Evolutionary conservation across 2,797 vertebrate species (phyloP).

Genomic region (Holocentrus rufus): DNA sequence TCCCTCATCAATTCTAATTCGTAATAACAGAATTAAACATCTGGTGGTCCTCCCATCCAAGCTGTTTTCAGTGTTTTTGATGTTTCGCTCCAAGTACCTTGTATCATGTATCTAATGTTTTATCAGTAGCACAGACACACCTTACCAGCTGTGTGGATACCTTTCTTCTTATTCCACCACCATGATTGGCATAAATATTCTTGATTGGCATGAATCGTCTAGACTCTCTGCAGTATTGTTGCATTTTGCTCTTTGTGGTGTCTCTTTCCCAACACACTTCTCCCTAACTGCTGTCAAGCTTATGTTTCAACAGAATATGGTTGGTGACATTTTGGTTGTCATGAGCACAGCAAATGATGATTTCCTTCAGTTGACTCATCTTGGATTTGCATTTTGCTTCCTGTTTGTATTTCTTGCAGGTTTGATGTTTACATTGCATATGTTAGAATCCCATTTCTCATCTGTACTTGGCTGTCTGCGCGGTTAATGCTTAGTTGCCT

Average conservation of each 20-base stretch:
- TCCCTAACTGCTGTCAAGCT: background rate
- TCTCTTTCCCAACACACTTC: background rate
- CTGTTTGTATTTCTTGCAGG: background rate
- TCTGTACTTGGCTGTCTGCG: background rate
- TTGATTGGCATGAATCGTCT: background rate
- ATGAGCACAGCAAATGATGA: background rate
- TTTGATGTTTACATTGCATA: background rate
- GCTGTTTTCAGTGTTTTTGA: constrained; percentile 56
- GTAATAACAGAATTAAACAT: constrained; percentile 57
- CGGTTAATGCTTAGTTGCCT: background rate
- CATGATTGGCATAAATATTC: background rate
- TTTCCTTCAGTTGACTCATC: background rate
- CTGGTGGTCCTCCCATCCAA: constrained; percentile 59
- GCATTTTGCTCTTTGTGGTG: background rate
- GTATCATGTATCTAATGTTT: constrained; percentile 26
- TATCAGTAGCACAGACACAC: constrained; percentile 35
- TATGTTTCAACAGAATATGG: constrained; percentile 13
- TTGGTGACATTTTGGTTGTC: background rate
- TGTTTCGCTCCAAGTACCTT: constrained; percentile 49
- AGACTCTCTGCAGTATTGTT: background rate
- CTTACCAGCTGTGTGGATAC: constrained; percentile 50
- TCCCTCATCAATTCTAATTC: constrained; percentile 59
- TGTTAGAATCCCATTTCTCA: background rate
- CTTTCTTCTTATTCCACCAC: constrained; percentile 10
- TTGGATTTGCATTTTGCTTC: background rate